These are phyloP conservation scores for Caenorhabditis zanzibari DNA, from an alignment of 2,888 invertebrate species.

Conservation along the genomic window DNA sequence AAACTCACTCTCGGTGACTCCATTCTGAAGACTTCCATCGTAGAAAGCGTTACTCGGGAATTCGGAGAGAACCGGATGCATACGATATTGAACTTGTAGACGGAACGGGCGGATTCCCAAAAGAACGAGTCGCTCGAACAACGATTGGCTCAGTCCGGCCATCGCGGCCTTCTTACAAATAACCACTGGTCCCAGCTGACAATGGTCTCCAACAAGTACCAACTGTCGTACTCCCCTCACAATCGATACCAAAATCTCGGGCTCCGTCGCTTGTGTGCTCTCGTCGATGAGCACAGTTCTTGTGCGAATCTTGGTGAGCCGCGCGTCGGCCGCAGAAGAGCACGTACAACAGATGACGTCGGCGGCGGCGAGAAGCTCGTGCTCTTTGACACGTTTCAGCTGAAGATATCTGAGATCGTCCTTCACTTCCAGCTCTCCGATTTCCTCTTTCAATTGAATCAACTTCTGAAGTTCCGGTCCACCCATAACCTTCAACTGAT, in stretches of 20 bases:
- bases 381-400: constrained; percentile 68
- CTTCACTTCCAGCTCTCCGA: constrained; percentile 95
- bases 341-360: constrained; percentile 99
- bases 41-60: constrained; percentile 99
- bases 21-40: constrained; percentile 98
- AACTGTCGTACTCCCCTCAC: constrained; percentile 97
- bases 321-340: constrained; percentile 97
- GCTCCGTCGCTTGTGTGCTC: constrained; percentile 86
- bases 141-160: constrained; percentile 96
- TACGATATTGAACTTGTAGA: constrained; percentile 90
- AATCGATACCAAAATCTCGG: constrained; percentile 92
- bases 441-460: constrained; percentile 88
- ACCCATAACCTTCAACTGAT: constrained; percentile 96
- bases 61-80: constrained; percentile 97
- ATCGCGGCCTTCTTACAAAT: constrained; percentile 95
- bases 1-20: constrained; percentile 90
- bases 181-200: constrained; percentile 98
- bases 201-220: constrained; percentile 98
- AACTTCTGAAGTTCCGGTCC: constrained; percentile 84
- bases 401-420: constrained; percentile 93
- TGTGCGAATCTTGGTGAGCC: constrained; percentile 88
- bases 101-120: constrained; percentile 95
- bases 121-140: constrained; percentile 97
- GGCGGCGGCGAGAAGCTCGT: constrained; percentile 87
- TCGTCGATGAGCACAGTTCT: constrained; percentile 83